Percentiles rank a stretch among this genome's conserved stretches.
These are phyloP conservation scores for Diphyllodes magnificus DNA, from an alignment of 2,113 vertebrate species.

Conservation along the genomic window DNA sequence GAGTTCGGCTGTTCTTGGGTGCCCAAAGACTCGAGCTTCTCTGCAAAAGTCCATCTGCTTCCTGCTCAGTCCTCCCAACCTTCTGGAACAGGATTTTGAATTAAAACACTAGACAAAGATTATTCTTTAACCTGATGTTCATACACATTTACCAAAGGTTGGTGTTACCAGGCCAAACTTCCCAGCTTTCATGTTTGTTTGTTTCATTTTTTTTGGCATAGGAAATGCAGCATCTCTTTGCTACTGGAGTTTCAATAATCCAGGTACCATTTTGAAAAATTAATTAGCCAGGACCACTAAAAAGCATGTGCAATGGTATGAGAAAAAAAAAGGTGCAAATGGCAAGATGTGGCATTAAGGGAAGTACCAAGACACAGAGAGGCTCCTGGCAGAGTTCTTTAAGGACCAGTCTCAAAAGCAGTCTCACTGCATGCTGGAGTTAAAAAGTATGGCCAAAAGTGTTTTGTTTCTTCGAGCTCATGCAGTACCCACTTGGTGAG, in stretches of 20 bases:
- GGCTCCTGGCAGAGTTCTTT: neutral
- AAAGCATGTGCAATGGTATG: neutral
- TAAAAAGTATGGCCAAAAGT: neutral
- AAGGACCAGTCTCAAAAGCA: neutral
- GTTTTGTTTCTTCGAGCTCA: neutral
- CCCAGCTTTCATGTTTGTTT: neutral
- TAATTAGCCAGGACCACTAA: neutral
- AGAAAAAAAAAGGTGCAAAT: neutral
- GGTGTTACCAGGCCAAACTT: neutral
- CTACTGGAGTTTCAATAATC: neutral
- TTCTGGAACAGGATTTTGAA: neutral
- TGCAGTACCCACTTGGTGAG: accelerated
- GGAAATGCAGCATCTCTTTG: neutral
- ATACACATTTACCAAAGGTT: neutral
- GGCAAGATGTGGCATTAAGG: neutral
- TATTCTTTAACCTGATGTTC: neutral
- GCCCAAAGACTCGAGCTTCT: neutral
- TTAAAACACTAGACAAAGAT: neutral
- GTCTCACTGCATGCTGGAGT: neutral
- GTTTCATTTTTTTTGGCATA: neutral
- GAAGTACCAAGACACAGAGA: neutral
- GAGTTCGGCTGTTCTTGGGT: neutral
- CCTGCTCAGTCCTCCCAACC: neutral
- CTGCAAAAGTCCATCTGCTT: neutral
- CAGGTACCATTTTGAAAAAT: neutral